These are phyloP conservation scores for Xestobium rufovillosum DNA, from an alignment of 2,888 invertebrate species.

Conservation along the genomic window DNA sequence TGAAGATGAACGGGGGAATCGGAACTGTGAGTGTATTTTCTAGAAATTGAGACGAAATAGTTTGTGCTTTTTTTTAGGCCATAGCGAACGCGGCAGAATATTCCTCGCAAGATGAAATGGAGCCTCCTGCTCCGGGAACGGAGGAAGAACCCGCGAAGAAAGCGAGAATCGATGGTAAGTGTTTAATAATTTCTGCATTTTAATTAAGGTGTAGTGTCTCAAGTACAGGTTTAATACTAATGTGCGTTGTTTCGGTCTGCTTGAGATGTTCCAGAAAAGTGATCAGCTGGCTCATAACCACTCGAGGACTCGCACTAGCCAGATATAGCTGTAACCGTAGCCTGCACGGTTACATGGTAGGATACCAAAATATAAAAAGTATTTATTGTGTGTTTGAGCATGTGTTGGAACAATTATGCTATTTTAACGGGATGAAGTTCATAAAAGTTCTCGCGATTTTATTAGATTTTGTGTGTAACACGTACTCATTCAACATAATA, in stretches of 20 bases:
- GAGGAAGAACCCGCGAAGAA: conserved; percentile 30
- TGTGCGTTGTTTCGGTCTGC: conserved; percentile 45
- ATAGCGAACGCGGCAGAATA: conserved; percentile 2
- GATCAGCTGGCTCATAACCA: conserved; percentile 40
- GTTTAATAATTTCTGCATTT: conserved; percentile 21
- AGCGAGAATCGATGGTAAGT: conserved; percentile 35
- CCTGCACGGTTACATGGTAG: conserved; percentile 45
- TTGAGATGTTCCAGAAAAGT: conserved; percentile 48
- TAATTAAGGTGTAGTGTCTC: conserved; percentile 27
- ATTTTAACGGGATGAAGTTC: no score
- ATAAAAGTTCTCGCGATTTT: no score
- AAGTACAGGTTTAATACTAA: conserved; percentile 39
- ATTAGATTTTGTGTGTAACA: conserved; percentile 13
- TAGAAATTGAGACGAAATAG: conserved; percentile 10
- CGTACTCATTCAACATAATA: conserved; percentile 27
- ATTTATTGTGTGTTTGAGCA: conserved; percentile 36
- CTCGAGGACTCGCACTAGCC: conserved; percentile 36
- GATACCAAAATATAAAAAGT: conserved; percentile 33
- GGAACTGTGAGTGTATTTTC: conserved; percentile 17
- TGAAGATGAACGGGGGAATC: conserved; percentile 27
- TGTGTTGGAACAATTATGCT: no score
- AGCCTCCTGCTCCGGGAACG: conserved; percentile 40
- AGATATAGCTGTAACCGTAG: conserved; percentile 37
- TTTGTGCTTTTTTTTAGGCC: conserved; percentile 6
- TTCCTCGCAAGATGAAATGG: conserved; percentile 21